Base-by-base conservation (phyloP, 2,797 vertebrate genomes). In the Selene dorsalis region DNA sequence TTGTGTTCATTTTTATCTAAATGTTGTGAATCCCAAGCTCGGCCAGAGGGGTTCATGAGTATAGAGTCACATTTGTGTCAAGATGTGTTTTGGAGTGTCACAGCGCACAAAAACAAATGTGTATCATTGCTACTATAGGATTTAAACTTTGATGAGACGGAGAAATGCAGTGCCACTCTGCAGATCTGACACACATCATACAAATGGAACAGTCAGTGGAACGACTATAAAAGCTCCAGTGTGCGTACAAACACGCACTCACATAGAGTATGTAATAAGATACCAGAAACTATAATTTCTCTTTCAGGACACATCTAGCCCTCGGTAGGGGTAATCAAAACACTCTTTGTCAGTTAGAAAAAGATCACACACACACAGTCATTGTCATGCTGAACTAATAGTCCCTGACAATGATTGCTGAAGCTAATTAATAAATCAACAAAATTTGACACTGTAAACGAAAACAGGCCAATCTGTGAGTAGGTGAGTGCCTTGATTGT, bases 221-320 rank as follows among this genome's bases (percentile, higher is more conserved):
- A 9, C n/a, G 63, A 66, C 41, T 74, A 8, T 48, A 43, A n/a
- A 74, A 26, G 41, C 48, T 13, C 53, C 6, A 30, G 6, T 64
- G 20, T 50, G 39, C 53, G 58, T 0, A 1, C 38, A 79, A 52
- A 41, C 77, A 61, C 41, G 8, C 39, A 53, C 67, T 32, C 38
- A 64, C 58, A 65, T 48, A 22, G 16, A 71, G 41, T 41, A 4
- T 74, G 63, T 75, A 82, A 79, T 53, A 69, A 41, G 48, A 80
- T 26, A 72, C 56, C 59, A 70, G 56, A 77, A 77, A 68, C 69
- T 43, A 56, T 60, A 4, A 59, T 74, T 71, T 80, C 38, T 82
- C 78, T 80, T 73, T 78, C 60, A 76, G 68, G 70, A 77, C 60
- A 74, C 52, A 73, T 80, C 17, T 17, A 66, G 38, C 39, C 47